These are phyloP conservation scores for Aethina tumida DNA, from an alignment of 1,140 invertebrate genomes.

Conservation along the genomic window DNA sequence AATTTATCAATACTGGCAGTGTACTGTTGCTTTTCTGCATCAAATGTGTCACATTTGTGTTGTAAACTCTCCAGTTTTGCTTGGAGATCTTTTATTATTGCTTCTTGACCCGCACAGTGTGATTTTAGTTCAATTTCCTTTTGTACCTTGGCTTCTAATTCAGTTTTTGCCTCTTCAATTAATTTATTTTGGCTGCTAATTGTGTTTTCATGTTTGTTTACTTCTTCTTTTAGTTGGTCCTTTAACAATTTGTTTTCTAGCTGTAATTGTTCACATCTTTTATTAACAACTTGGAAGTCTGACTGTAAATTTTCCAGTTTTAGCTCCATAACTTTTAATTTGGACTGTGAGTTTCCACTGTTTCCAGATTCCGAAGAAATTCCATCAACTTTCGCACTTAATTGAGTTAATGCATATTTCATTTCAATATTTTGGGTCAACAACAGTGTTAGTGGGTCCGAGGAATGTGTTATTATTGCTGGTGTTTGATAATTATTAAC, in stretches of 20 bases:
- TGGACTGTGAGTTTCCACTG: constrained; percentile 14
- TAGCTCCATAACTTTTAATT: constrained; percentile 16
- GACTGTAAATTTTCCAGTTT: constrained; percentile 15
- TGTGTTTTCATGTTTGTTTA: not conserved
- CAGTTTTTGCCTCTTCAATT: not conserved
- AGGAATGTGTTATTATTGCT: not conserved
- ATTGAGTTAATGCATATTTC: constrained; percentile 22
- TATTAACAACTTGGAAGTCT: constrained; percentile 9
- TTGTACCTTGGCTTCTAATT: not conserved
- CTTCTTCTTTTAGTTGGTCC: not conserved
- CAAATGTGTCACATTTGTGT: constrained; percentile 7
- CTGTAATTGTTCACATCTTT: constrained; percentile 11
- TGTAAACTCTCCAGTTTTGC: constrained; percentile 8
- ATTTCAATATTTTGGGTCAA: constrained; percentile 27
- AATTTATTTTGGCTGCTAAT: constrained; percentile 7
- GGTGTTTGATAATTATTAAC: not conserved
- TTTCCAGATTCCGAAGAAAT: constrained; percentile 12
- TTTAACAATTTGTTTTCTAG: constrained; percentile 5
- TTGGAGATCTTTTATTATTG: constrained; percentile 1
- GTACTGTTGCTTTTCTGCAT: constrained; percentile 2
- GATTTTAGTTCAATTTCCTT: not conserved
- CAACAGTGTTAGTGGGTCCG: constrained; percentile 17
- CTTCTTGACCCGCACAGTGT: not conserved
- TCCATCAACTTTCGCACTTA: constrained; percentile 25
- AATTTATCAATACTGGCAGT: not conserved